A percentile compares a stretch with the other conserved stretches of the same genome.
These are phyloP conservation scores for Dendrolimus houi DNA, from an alignment of 2,888 invertebrate species.

Conservation along the genomic window DNA sequence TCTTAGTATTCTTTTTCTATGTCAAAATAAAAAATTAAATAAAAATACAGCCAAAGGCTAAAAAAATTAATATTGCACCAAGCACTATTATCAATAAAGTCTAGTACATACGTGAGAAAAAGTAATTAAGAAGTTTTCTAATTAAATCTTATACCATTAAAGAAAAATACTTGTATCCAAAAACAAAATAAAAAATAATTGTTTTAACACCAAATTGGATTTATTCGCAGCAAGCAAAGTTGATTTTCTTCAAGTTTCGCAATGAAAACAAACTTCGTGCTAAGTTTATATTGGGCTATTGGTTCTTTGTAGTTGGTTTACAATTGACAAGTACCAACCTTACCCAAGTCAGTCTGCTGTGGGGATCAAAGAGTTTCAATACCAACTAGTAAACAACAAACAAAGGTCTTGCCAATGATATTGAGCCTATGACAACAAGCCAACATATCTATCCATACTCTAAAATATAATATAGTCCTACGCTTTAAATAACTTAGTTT, in stretches of 20 bases:
- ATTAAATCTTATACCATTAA: constrained; percentile 18
- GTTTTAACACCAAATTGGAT: constrained; percentile 19
- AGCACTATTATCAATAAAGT: too few relatives aligned
- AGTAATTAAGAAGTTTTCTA: neutral
- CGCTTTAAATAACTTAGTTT: too few relatives aligned
- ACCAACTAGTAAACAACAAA: neutral
- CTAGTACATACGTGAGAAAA: neutral
- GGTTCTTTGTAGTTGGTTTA: neutral
- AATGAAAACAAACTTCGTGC: neutral
- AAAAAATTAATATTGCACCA: too few relatives aligned
- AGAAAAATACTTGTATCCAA: neutral
- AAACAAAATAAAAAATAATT: constrained; percentile 13
- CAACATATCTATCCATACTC: too few relatives aligned
- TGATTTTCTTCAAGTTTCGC: constrained; percentile 14
- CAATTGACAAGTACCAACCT: neutral
- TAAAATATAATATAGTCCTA: too few relatives aligned
- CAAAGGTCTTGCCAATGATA: neutral
- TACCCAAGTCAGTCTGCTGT: neutral
- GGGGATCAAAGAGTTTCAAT: constrained; percentile 1
- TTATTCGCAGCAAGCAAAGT: constrained; percentile 15
- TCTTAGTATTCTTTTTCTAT: too few relatives aligned
- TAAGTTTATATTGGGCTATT: neutral
- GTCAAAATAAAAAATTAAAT: too few relatives aligned
- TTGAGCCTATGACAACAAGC: neutral
- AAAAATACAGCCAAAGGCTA: too few relatives aligned